Evolutionary conservation across 2,888 invertebrate genomes (phyloP).

Genomic region (Nipponacmea schrenckii): DNA sequence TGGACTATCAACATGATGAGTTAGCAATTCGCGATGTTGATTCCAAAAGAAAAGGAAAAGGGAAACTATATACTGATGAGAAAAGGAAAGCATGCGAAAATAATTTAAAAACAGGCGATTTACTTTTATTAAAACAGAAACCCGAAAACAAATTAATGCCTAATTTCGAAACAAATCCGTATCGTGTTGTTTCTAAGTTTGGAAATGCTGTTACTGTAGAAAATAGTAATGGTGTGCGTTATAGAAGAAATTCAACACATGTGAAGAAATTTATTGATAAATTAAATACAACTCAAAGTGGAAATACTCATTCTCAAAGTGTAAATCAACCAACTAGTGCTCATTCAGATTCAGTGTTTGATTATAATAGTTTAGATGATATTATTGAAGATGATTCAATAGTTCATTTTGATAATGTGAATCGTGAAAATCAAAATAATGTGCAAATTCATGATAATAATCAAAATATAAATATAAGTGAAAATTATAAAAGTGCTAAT

Average conservation of each 20-base stretch:
- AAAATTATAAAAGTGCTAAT: too few species aligned
- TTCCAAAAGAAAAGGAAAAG: conserved; percentile 12
- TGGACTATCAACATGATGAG: neutral
- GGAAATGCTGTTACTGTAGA: neutral
- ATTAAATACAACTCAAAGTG: neutral
- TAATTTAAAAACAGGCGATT: conserved; percentile 11
- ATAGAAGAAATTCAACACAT: neutral
- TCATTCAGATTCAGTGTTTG: neutral
- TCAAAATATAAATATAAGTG: too few species aligned
- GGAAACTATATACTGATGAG: conserved; percentile 16
- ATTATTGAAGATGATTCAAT: neutral
- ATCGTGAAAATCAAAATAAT: too few species aligned
- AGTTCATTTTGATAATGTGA: neutral
- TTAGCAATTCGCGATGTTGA: conserved; percentile 18
- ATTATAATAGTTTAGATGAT: neutral
- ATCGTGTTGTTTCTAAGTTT: neutral
- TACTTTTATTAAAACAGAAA: conserved; percentile 14
- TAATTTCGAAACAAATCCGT: neutral
- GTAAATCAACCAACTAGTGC: neutral
- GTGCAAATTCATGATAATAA: too few species aligned
- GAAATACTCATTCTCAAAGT: neutral
- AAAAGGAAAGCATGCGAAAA: conserved; percentile 12
- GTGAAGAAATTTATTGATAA: conserved; percentile 3
- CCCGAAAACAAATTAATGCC: conserved; percentile 3
- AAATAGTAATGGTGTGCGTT: conserved; percentile 4